Conservation (phyloP, 2,888 invertebrate species). For the Tiphia femorata region DNA sequence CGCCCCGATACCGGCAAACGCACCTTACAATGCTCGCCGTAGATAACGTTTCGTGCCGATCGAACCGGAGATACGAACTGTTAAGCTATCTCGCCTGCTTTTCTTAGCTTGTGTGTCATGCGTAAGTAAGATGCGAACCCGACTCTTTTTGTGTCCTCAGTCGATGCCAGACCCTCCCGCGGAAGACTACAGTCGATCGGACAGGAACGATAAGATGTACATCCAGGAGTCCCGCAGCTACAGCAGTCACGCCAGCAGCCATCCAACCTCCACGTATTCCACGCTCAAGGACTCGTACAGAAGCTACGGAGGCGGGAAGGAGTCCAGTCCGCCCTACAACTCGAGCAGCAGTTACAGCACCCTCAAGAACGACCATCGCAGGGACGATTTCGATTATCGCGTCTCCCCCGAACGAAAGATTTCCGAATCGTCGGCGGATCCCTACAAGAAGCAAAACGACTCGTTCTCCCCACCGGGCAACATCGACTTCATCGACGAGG, state of each 20-base stretch:
- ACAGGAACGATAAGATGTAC: constrained; percentile 59
- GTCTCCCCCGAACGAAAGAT: constrained; percentile 53
- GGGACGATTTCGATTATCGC: constrained; percentile 54
- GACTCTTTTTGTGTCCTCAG: constrained; percentile 35
- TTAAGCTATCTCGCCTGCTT: no score
- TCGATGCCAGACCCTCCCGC: constrained; percentile 66
- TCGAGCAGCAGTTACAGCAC: constrained; percentile 56
- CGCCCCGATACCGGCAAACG: no score
- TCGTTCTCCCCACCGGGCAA: constrained; percentile 66
- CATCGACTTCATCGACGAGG: constrained; percentile 73
- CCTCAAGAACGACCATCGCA: constrained; percentile 52
- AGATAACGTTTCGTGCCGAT: background rate
- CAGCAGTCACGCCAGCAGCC: constrained; percentile 51
- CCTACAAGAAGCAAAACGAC: constrained; percentile 46
- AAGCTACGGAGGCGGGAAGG: constrained; percentile 57
- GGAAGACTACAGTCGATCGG: constrained; percentile 55
- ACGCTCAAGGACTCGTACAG: constrained; percentile 63
- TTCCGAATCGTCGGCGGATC: constrained; percentile 35
- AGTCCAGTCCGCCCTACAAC: constrained; percentile 59
- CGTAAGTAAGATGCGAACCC: no score
- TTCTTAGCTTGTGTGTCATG: no score
- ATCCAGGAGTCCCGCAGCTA: constrained; percentile 57
- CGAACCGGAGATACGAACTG: background rate
- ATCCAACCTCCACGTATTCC: constrained; percentile 60
- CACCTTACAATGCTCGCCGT: no score